Base-by-base conservation (phyloP, 2,113 vertebrate genomes). In the Notothenia coriiceps region DNA sequence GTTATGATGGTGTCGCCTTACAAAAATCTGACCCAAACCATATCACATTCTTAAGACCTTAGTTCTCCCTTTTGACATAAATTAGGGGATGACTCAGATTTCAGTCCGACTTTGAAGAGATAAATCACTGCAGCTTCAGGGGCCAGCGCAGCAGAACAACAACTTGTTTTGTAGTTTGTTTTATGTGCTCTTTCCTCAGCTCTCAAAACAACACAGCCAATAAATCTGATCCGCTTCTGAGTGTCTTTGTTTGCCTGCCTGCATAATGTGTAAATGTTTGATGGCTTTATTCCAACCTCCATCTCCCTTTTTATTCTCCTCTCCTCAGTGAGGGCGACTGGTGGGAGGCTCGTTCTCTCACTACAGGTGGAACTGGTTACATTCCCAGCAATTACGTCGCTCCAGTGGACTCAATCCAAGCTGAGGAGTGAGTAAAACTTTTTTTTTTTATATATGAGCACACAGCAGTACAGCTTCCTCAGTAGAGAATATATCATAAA, bases 371-470 rank as follows among this genome's bases (percentile, higher is more conserved):
- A 92, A 98, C 97, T 7, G 98, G 98, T 93, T 99, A 99, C 92
- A 99, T 99, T 95, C 98, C 98, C 92, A 99, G 98, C 91, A 99
- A 99, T 94, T 99, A 99, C 60, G 98, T 99, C 91, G 98, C 98
- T 94, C 98, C 98, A 10, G 98, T 99, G 18, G 98, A 99, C 93
- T 99, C 98, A 14, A 99, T 99, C 94, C 98, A 99, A 91, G 98
- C 98, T 75, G 98, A 99, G 89, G 98, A 99, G 98, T 99, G 96
- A 92, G 98, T 97, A 84, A 86, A 80, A 69, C 22, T 84, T 22
- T 83, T 83, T 60, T 66, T 18, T 33, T 60, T 40, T 60, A 63
- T 33, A 49, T 33, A 43, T 1, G 2, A 18, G 33, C 46, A 2
- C 65, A 40, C 65, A 67, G 29, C 18, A 1, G 17, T 29, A 29